Percentiles rank a stretch among this genome's conserved stretches.
These are phyloP conservation scores for Cerceris rybyensis DNA, from an alignment of 2,888 invertebrate species.

Conservation along the genomic window DNA sequence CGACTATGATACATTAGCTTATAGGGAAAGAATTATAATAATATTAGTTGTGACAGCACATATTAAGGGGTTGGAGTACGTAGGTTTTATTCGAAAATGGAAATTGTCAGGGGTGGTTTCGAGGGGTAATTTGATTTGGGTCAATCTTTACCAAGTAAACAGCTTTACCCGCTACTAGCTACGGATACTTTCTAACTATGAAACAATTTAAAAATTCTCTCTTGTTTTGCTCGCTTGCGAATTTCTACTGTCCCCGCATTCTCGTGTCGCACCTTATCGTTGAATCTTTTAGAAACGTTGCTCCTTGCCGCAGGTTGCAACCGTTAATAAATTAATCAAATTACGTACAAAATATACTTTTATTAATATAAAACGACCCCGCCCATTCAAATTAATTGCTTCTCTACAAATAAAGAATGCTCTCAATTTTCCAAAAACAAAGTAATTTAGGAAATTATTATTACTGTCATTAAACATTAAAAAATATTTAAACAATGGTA, in stretches of 20 bases:
- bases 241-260: constrained; percentile 20
- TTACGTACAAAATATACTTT: background rate
- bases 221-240: constrained; percentile 39
- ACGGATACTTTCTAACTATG: constrained; percentile 56
- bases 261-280: constrained; percentile 35
- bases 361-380: no score
- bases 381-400: no score
- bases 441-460: no score
- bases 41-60: constrained; percentile 3
- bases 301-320: constrained; percentile 34
- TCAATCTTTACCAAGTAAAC: constrained; percentile 53
- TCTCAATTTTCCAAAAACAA: no score
- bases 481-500: no score
- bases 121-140: constrained; percentile 67
- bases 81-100: constrained; percentile 43
- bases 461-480: no score
- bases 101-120: constrained; percentile 49
- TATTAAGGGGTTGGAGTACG: constrained; percentile 42
- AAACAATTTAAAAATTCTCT: constrained; percentile 56
- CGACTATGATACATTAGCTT: no score
- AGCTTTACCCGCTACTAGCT: constrained; percentile 29
- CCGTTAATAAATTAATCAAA: constrained; percentile 20
- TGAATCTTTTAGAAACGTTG: constrained; percentile 35
- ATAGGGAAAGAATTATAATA: constrained; percentile 25
- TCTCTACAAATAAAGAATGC: no score